Evolutionary conservation across 53 echinoderm and acorn worm species (phyloP), one percentile per base, ranked within the genome.

Genomic region (Paracentrotus lividus): DNA sequence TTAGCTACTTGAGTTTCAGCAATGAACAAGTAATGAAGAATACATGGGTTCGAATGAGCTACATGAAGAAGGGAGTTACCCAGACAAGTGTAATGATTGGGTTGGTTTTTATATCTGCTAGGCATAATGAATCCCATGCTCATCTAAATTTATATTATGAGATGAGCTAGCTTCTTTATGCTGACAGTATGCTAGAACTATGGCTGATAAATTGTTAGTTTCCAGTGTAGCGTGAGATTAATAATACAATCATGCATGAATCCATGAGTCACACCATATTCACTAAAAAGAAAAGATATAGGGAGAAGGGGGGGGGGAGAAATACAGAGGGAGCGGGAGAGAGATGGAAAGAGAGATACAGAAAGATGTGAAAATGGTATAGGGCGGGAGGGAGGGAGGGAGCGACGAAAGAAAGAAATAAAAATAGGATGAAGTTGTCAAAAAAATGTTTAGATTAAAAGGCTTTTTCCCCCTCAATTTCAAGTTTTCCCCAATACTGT

Each of bases 1-100:
- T 55, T 34, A 54, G 21, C 53, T 13, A 54, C 57, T 47, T 45
- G 81, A 56, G 86, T 56, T 86, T 86, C 86, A 56, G 56, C 36
- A 44, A 49, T 81, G 44, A 44, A 44, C 44, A 42, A 8, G 81
- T 81, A 45, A n/a, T 23, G 81, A 20, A 76, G 38, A 42, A 76
- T 20, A 76, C 36, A 76, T 76, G 38, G 42, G 40, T 47, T 81
- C 8, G 44, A 81, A 9, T 45, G 10, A 27, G 5, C 18, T 72
- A 18, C 72, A 72, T 20, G 21, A 16, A 72, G 38, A 40, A 44
- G 44, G 44, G 13, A 6, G 45, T 45, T 47, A 15, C 47, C n/a
- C 8, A 47, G 81, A 14, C 44, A 47, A 45, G 13, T 13, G 13
- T 47, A 34, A 81, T 81, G 45, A 47, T 47, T 7, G 26, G 9